Evolutionary conservation across 2,113 vertebrate genomes (phyloP).

Genomic region (Heterotis niloticus): DNA sequence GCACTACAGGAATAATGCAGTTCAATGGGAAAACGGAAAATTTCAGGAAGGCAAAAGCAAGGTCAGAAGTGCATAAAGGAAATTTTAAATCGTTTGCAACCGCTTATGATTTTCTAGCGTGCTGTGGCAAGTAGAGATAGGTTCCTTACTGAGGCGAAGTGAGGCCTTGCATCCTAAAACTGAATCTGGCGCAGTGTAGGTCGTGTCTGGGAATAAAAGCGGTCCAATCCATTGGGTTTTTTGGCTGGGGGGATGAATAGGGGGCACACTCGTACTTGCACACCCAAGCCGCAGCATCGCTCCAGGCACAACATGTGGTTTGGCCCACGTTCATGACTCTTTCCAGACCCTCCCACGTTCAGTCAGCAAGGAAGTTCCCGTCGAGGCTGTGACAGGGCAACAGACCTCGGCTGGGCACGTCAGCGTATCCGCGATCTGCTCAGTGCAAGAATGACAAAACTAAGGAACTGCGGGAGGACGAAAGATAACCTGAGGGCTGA

Average conservation of each 20-base stretch:
- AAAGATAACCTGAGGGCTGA: too few species aligned
- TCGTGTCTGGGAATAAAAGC: not conserved
- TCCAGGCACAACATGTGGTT: not conserved
- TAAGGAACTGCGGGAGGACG: too few species aligned
- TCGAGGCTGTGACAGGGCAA: not conserved
- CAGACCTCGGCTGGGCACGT: not conserved
- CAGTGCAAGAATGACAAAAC: too few species aligned
- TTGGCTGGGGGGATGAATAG: not conserved
- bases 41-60: not conserved
- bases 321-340: not conserved
- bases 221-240: not conserved
- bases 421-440: too few species aligned
- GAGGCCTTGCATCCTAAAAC: not conserved
- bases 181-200: not conserved
- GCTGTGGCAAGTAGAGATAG: not conserved
- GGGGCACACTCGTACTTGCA: not conserved
- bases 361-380: not conserved
- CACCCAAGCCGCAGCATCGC: not conserved
- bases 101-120: not conserved
- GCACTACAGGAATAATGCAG: not conserved
- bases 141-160: not conserved
- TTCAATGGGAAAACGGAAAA: not conserved
- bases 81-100: conserved; percentile 15
- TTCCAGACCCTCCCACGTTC: not conserved
- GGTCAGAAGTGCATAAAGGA: not conserved